phyloP scores from a whole-genome alignment of 2,113 vertebrate species.

The Polyodon spathula region DNA sequence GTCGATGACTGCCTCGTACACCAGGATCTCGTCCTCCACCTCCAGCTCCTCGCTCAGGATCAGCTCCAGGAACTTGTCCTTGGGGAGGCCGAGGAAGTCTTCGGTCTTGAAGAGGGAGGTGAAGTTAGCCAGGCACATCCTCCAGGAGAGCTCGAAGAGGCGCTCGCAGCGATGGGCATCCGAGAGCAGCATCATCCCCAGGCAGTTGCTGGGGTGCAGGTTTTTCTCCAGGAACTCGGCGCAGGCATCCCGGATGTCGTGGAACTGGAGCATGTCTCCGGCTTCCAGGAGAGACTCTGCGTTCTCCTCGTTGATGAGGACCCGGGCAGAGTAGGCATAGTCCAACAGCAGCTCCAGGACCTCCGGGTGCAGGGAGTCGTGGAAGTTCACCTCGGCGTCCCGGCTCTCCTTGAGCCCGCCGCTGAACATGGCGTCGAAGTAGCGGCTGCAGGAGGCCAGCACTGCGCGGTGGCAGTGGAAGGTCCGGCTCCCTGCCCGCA shows the following conservation, averaged over 20 bases:
- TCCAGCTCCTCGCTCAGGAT: conserved; percentile 71
- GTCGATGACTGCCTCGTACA: conserved; percentile 67
- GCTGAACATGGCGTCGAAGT: conserved; percentile 75
- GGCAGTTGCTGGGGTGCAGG: conserved; percentile 67
- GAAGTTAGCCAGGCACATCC: conserved; percentile 67
- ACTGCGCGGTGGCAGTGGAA: conserved; percentile 70
- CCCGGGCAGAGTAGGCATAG: conserved; percentile 65
- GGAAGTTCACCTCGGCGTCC: conserved; percentile 64
- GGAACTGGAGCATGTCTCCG: conserved; percentile 75
- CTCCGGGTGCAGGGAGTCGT: conserved; percentile 66
- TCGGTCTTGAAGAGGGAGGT: conserved; percentile 57
- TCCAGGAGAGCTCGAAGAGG: conserved; percentile 67
- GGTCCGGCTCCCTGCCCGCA: conserved; percentile 55
- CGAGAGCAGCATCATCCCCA: conserved; percentile 73
- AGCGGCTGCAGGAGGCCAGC: conserved; percentile 68
- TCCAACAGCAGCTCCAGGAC: conserved; percentile 70
- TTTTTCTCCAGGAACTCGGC: conserved; percentile 72
- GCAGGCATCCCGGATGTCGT: conserved; percentile 66
- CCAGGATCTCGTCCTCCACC: conserved; percentile 70
- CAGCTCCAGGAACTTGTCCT: conserved; percentile 64
- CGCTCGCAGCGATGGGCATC: conserved; percentile 68
- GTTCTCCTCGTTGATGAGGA: conserved; percentile 73
- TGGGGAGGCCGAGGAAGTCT: conserved; percentile 66
- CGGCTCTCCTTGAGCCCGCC: conserved; percentile 63
- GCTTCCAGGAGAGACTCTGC: conserved; percentile 70